A percentile compares a stretch with the other conserved stretches of the same genome.
Evolutionary conservation across 2,888 invertebrate genomes (phyloP).

Genomic region (Parascotia fuliginaria): DNA sequence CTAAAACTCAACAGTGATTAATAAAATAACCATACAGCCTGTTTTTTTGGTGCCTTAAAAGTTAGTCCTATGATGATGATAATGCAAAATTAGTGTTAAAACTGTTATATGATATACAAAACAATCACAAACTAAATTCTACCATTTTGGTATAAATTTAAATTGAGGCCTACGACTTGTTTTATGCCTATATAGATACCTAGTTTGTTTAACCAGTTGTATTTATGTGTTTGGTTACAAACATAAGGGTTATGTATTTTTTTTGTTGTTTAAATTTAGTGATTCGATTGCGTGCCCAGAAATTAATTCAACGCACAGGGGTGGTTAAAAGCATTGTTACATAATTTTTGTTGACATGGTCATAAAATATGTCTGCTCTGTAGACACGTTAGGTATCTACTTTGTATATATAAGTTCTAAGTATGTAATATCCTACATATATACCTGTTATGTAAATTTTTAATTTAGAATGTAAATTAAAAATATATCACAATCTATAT

Average conservation of each 20-base stretch:
- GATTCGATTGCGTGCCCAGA: conserved; percentile 23
- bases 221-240: conserved; percentile 21
- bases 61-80: conserved; percentile 15
- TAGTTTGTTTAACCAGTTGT: background rate
- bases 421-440: conserved; percentile 21
- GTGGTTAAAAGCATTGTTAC: conserved; percentile 26
- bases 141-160: background rate
- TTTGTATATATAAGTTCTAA: conserved; percentile 31
- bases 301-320: conserved; percentile 26
- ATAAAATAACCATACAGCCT: conserved; percentile 9
- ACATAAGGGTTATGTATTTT: conserved; percentile 3
- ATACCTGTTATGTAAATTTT: conserved; percentile 26
- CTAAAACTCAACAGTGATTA: no score
- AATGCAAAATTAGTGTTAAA: background rate
- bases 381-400: conserved; percentile 27
- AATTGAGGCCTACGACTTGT: background rate
- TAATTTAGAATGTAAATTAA: conserved; percentile 26
- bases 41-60: conserved; percentile 47
- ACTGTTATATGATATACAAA: background rate
- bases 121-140: background rate
- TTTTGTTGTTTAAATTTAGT: conserved; percentile 14
- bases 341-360: conserved; percentile 18
- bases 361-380: conserved; percentile 15
- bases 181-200: background rate
- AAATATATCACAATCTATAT: conserved; percentile 5